Base-by-base conservation (phyloP, 2,113 vertebrate genomes). In the Engystomops pustulosus region DNA sequence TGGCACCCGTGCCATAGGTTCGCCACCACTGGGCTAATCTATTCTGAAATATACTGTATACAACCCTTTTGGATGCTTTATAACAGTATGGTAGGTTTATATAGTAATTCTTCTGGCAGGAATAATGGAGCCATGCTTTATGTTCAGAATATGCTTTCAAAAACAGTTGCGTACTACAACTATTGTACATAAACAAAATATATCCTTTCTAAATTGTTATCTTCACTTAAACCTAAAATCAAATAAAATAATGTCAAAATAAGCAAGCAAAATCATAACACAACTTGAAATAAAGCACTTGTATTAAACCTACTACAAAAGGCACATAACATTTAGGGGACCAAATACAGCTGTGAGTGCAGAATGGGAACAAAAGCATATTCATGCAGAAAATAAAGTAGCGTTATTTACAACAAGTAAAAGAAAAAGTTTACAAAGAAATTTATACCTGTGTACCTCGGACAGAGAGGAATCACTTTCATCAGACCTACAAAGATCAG, bases 401-500 rank as follows among this genome's bases (percentile, higher is more conserved):
- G 51, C 84, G 71, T 77, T 86, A 85, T 80, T 82, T 86, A 85
- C 84, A 85, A 75, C 51, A 60, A 51, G 58, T n/a, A n/a, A n/a
- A n/a, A n/a, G n/a, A n/a, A 85, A 70, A 83, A 91, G 62, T 86
- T 74, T 88, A 89, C 90, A 90, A 87, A 44, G 86, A 91, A 89
- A 90, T 91, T 86, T 89, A 91, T 96, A 96, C 95, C 95, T 96
- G 92, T 94, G 94, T 89, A 92, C 92, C 91, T 95, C 94, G 89
- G 92, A 94, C 86, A 93, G 90, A 94, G 93, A 95, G 88, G 93
- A 93, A 87, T 95, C 94, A 94, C 93, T 94, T 91, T 95, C 94
- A 93, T 95, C 95, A 93, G 92, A 94, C 95, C 95, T 96, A 94
- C 83, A 93, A 92, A 84, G 90, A 91, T 92, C 86, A 93, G 91